Base-by-base conservation (phyloP, 2,113 vertebrate species). In the Xiphias gladius region DNA sequence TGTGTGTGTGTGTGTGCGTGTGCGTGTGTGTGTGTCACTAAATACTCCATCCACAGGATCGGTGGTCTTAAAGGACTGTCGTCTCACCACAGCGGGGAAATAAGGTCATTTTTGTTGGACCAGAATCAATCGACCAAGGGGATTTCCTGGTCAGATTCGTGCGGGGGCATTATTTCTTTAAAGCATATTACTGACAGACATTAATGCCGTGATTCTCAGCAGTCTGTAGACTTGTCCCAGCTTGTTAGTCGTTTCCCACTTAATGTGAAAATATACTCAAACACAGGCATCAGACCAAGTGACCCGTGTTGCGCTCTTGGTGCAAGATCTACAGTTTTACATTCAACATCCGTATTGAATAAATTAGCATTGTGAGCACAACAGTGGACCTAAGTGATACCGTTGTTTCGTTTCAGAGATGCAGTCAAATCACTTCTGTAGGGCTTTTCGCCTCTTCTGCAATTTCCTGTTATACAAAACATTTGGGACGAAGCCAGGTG, bases 401-500 rank as follows among this genome's bases (percentile, higher is more conserved):
- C 28, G 13, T 24, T 62, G 22, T 70, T 57, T 83, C 11, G 70
- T 59, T 35, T 67, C 11, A 43, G 20, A 35, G 22, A 24, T 48
- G 26, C 4, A 76, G 35, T 50, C n/a, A 66, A 57, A 35, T 50
- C 3, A 13, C 37, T 41, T 59, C 24, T 54, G 16, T 16, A 14
- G 22, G 37, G 46, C 37, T 69, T 39, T 73, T 26, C 20, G 9
- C 17, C 19, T 52, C 17, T 63, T 80, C 16, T 35, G 65, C 50
- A 68, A 69, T 72, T 83, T 84, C 71, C 79, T 88, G 76, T 69
- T 69, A 35, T 32, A 17, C 39, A 52, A 52, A 78, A 64, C 52
- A 9, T 26, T 48, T 72, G 54, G 74, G 69, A 52, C 58, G 13
- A 14, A 59, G n/a, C 46, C 28, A 58, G 46, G 78, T 87, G 88